A percentile compares a stretch with the other conserved stretches of the same genome.
Conservation (phyloP, 2,797 vertebrate species). For the Kryptopterus vitreolus region DNA sequence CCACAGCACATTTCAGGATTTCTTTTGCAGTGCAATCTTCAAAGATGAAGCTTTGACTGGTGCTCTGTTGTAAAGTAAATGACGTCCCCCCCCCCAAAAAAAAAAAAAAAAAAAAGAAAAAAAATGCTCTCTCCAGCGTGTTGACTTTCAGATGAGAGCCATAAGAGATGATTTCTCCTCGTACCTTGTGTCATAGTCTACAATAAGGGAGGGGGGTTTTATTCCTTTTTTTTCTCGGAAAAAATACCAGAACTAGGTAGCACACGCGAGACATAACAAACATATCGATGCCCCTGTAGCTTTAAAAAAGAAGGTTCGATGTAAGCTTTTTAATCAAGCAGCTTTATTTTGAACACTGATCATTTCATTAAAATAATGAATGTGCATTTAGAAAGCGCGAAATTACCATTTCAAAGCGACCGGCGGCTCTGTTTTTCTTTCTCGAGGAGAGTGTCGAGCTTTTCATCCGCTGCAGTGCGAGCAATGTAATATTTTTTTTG, state of each 20-base stretch:
- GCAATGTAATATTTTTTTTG: neutral
- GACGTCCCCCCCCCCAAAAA: too few relatives aligned
- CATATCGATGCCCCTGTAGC: neutral
- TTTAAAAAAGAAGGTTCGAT: slow-evolving; percentile 38
- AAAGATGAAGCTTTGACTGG: neutral
- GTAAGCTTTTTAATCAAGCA: slow-evolving; percentile 39
- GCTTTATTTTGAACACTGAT: slow-evolving; percentile 46
- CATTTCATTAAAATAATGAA: slow-evolving; percentile 48
- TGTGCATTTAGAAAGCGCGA: slow-evolving; percentile 32
- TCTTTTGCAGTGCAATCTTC: neutral
- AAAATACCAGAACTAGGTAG: neutral
- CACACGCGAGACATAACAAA: neutral
- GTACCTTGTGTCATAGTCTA: neutral
- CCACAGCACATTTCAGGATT: neutral
- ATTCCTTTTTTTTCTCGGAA: neutral
- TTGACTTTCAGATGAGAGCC: slow-evolving; percentile 19
- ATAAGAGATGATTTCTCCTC: neutral
- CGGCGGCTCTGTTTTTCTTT: neutral
- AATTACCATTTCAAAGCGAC: slow-evolving; percentile 18
- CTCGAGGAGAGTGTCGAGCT: neutral
- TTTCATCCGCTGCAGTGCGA: neutral
- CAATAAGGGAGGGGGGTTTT: too few relatives aligned
- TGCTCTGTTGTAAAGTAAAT: slow-evolving; percentile 5
- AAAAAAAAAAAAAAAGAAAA: neutral
- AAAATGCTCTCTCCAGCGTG: slow-evolving; percentile 1